phyloP scores from a whole-genome alignment of 2,113 vertebrate genomes.

The Polypterus senegalus region DNA sequence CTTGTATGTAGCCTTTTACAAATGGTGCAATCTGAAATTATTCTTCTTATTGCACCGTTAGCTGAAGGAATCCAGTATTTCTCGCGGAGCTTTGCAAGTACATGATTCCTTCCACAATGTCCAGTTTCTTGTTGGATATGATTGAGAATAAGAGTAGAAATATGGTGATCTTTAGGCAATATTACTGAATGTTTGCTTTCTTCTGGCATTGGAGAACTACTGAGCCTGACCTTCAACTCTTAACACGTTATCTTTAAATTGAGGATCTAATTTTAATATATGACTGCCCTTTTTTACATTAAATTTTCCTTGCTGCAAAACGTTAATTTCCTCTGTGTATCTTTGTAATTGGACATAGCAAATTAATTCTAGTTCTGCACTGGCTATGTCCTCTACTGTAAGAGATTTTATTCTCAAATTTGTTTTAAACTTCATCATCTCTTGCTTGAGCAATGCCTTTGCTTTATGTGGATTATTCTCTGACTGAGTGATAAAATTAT shows the following conservation, averaged over 20 bases:
- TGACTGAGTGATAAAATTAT: neutral
- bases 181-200: constrained; percentile 15
- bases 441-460: neutral
- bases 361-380: no score
- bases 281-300: constrained; percentile 16
- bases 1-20: no score
- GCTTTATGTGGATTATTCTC: neutral
- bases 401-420: neutral
- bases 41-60: no score
- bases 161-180: constrained; percentile 10
- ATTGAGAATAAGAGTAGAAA: constrained; percentile 7
- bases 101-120: no score
- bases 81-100: no score
- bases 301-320: constrained; percentile 8
- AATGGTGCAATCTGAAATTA: no score
- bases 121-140: constrained; percentile 9
- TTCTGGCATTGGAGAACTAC: constrained; percentile 11
- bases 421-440: neutral
- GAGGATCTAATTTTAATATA: constrained; percentile 14
- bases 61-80: no score
- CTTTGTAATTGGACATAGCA: constrained; percentile 5
- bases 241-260: constrained; percentile 9
- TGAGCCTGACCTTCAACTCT: constrained; percentile 14
- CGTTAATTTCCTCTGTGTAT: constrained; percentile 9
- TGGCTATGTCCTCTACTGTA: neutral